Evolutionary conservation across 1,140 invertebrate genomes (phyloP).

Genomic region (Eulimnadia texana): DNA sequence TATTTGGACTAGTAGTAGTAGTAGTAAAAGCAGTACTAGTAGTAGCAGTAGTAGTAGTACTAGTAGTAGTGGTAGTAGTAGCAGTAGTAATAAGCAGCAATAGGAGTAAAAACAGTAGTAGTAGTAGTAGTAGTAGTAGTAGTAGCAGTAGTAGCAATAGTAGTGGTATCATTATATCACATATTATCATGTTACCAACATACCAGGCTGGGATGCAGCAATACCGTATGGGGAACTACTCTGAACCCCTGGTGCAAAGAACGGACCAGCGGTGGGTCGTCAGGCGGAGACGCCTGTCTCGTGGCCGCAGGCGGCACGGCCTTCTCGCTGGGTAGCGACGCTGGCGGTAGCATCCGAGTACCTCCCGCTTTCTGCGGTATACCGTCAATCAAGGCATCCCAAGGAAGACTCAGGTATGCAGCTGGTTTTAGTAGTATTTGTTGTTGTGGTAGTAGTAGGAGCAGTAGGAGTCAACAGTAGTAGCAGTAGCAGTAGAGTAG

Average conservation of each 20-base stretch:
- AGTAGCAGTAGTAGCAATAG: too few species aligned
- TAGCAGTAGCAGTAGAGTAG: too few species aligned
- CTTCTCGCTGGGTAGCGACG: slow-evolving; percentile 28
- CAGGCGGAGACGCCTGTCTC: slow-evolving; percentile 23
- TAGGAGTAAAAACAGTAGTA: too few species aligned
- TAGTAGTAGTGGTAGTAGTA: too few species aligned
- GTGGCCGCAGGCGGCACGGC: slow-evolving; percentile 34
- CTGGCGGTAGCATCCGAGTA: slow-evolving; percentile 43
- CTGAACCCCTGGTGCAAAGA: slow-evolving; percentile 26
- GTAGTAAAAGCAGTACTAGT: too few species aligned
- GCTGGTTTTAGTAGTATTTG: not conserved
- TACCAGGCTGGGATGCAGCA: slow-evolving; percentile 27
- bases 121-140: too few species aligned
- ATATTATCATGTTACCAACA: not conserved
- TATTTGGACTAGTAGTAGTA: too few species aligned
- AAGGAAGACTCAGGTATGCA: slow-evolving; percentile 19
- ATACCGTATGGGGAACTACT: slow-evolving; percentile 35
- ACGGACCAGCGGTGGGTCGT: slow-evolving; percentile 30
- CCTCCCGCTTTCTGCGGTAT: slow-evolving; percentile 43
- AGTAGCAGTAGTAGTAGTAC: too few species aligned
- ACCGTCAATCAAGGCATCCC: slow-evolving; percentile 35
- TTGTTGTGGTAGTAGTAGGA: too few species aligned
- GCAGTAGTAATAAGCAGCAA: too few species aligned
- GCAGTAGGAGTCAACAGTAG: too few species aligned
- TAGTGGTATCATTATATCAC: too few species aligned